These are phyloP conservation scores for Molorchus minor DNA, from an alignment of 2,888 invertebrate genomes.

Conservation along the genomic window DNA sequence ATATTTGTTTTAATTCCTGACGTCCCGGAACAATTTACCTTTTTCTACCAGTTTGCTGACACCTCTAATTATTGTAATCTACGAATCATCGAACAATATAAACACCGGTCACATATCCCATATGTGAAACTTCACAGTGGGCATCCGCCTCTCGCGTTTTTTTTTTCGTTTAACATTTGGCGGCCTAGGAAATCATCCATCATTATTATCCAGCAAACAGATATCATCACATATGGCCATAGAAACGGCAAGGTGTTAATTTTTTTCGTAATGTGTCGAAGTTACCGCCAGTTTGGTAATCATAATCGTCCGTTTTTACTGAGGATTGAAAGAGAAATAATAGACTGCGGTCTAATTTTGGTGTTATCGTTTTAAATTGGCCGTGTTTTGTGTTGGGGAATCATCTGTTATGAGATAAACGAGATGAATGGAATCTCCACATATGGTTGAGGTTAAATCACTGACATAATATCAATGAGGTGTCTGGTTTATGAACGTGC, in stretches of 20 bases:
- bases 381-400: too few relatives aligned
- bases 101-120: too few relatives aligned
- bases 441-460: slow-evolving; percentile 16
- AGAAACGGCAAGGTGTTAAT: not conserved
- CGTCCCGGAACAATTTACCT: too few relatives aligned
- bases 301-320: not conserved
- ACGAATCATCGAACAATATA: too few relatives aligned
- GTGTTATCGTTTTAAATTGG: too few relatives aligned
- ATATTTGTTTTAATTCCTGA: too few relatives aligned
- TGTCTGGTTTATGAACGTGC: too few relatives aligned
- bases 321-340: not conserved
- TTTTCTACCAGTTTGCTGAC: too few relatives aligned
- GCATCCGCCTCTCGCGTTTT: not conserved
- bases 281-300: slow-evolving; percentile 1
- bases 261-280: slow-evolving; percentile 4
- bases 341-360: not conserved
- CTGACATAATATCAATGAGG: slow-evolving; percentile 5
- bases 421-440: not conserved
- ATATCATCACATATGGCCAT: slow-evolving; percentile 8
- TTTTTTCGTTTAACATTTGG: slow-evolving; percentile 2
- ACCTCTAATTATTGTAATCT: too few relatives aligned
- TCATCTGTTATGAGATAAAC: slow-evolving; percentile 5
- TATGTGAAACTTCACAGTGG: not conserved
- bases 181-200: slow-evolving; percentile 4
- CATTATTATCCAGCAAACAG: slow-evolving; percentile 5